A percentile compares a stretch with the other conserved stretches of the same genome.
Conservation (phyloP, 2,797 vertebrate species). For the Melanotaenia nigrans region DNA sequence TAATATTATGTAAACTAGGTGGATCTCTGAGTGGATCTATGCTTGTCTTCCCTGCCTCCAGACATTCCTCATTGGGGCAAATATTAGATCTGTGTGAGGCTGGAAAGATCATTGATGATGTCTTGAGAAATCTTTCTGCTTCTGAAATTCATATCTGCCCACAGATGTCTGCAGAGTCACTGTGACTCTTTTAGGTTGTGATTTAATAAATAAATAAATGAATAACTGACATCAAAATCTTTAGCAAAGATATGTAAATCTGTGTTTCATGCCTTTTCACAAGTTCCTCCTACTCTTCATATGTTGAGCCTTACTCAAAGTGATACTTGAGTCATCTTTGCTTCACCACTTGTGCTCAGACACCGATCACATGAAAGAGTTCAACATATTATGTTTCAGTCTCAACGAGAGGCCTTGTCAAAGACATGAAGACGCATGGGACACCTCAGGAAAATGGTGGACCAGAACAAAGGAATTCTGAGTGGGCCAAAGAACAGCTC, state of each 20-base stretch:
- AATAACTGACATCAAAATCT: conserved; percentile 6
- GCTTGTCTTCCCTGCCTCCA: conserved; percentile 53
- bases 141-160: conserved; percentile 25
- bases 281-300: conserved; percentile 52
- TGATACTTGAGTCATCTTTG: conserved; percentile 43
- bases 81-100: conserved; percentile 49
- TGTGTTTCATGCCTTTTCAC: conserved; percentile 32
- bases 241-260: conserved; percentile 29
- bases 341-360: background rate
- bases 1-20: conserved; percentile 52
- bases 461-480: conserved; percentile 74
- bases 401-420: conserved; percentile 22
- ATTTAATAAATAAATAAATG: conserved; percentile 8
- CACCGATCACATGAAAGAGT: conserved; percentile 7
- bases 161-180: background rate
- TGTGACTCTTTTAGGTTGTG: background rate
- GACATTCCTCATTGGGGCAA: conserved; percentile 60
- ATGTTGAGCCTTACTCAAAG: conserved; percentile 37
- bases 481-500: conserved; percentile 77
- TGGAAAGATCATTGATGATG: conserved; percentile 37
- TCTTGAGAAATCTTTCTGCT: conserved; percentile 3
- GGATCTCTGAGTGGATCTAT: conserved; percentile 32
- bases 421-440: conserved; percentile 11
- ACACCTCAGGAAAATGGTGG: conserved; percentile 24
- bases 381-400: conserved; percentile 11